Evolutionary conservation across 2,113 vertebrate species (phyloP).

Genomic region (Oplegnathus fasciatus): DNA sequence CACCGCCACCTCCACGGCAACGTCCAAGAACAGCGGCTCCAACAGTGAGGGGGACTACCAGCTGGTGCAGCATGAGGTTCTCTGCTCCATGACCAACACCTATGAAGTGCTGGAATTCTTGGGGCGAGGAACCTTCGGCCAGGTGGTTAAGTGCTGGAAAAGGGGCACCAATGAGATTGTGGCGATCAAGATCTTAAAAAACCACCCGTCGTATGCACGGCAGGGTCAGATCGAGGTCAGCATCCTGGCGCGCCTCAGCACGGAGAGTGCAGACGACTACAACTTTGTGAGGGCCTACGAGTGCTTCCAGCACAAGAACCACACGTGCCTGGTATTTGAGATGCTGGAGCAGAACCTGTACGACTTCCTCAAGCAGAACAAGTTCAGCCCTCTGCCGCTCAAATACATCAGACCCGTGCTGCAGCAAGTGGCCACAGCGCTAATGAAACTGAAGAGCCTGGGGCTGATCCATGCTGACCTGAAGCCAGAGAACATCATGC

Average conservation of each 20-base stretch:
- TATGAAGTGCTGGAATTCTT: conserved; percentile 98
- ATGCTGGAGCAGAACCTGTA: conserved; percentile 99
- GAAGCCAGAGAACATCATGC: conserved; percentile 99
- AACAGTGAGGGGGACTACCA: conserved; percentile 99
- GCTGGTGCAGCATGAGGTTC: conserved; percentile 97
- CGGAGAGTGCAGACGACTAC: conserved; percentile 97
- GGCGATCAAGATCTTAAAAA: conserved; percentile 99
- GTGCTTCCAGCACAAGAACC: conserved; percentile 99
- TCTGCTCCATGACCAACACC: conserved; percentile 99
- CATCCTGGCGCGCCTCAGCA: conserved; percentile 97
- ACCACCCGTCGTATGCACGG: conserved; percentile 97
- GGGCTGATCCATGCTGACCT: conserved; percentile 98
- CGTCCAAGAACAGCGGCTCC: conserved; percentile 97
- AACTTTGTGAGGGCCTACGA: conserved; percentile 98
- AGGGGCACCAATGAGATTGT: conserved; percentile 98
- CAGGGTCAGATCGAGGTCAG: conserved; percentile 99
- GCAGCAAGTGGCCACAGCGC: conserved; percentile 96
- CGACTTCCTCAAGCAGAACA: conserved; percentile 99
- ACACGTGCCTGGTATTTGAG: conserved; percentile 99
- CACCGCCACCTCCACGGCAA: conserved; percentile 94
- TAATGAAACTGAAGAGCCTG: conserved; percentile 98
- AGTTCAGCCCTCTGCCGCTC: conserved; percentile 98
- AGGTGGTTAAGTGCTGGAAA: conserved; percentile 99
- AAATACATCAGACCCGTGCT: conserved; percentile 97
- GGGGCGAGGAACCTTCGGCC: conserved; percentile 96